Base-by-base conservation (phyloP, 1,140 invertebrate genomes). In the Nylanderia fulva region DNA sequence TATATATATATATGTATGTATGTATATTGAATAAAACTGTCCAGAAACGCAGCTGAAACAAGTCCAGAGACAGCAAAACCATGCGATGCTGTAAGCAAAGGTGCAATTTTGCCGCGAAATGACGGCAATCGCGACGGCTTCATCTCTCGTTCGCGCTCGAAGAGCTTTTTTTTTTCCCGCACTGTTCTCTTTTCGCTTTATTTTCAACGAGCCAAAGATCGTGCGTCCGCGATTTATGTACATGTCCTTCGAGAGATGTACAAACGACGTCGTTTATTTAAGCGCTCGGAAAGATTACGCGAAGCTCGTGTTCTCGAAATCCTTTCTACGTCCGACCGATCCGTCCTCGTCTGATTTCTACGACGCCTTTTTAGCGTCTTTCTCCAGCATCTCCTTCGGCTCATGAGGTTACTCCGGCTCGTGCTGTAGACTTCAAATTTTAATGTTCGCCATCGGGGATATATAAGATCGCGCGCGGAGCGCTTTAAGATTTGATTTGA, bases 181-280 rank as follows among this genome's bases (percentile, higher is more conserved):
- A 15, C 18, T 24, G 58, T 66, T 39, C 21, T 29, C 48, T 45
- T 48, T 18, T 42, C 48, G 15, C 45, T 86, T 69, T 76, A 63
- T 85, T 82, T 80, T 64, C 76, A 18, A 56, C 52, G 27, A 29
- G 33, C 66, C 83, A 69, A 58, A 66, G 63, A 88, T 88, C 77
- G 56, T n/a, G 27, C 42, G 6, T n/a, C n/a, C 63, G 52, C 58
- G 69, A 86, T 89, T 88, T 83, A 83, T 88, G 63, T 63, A 45
- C 58, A 48, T 48, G 60, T 85, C 42, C 74, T 56, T 64, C 72
- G 48, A 84, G 77, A 68, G 39, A 80, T 48, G 86, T 86, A 90
- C 89, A 90, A 90, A 90, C 74, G 89, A 90, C 74, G 79, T 90
- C 84, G 58, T 90, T 90, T 88, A 79, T 86, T 86, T 88, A 86